These are phyloP conservation scores for Helleia helle DNA, from an alignment of 2,888 invertebrate genomes.

Conservation along the genomic window DNA sequence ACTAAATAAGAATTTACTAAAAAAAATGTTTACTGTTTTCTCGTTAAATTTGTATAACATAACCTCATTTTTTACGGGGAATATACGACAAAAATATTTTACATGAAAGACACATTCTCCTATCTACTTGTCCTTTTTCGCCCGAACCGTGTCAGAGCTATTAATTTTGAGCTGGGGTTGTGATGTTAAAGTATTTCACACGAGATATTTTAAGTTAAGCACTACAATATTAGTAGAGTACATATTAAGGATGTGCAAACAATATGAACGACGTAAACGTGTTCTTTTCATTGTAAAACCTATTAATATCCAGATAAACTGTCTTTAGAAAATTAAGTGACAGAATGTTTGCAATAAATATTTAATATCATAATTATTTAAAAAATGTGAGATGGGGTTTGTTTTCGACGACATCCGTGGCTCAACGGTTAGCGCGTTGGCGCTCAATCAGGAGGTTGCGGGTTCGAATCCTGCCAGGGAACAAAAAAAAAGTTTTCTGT, in stretches of 20 bases:
- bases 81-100: not conserved
- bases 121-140: not conserved
- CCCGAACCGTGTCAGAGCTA: conserved; percentile 4
- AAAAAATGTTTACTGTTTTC: not conserved
- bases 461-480: too few relatives aligned
- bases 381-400: too few relatives aligned
- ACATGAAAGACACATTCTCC: not conserved
- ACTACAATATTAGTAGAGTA: conserved; percentile 1
- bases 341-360: too few relatives aligned
- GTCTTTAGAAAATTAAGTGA: too few relatives aligned
- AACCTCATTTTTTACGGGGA: not conserved
- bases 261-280: not conserved
- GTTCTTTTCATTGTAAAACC: not conserved
- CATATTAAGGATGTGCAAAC: not conserved
- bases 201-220: not conserved
- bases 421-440: too few relatives aligned
- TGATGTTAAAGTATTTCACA: conserved; percentile 6
- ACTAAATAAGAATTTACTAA: too few relatives aligned
- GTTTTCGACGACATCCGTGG: too few relatives aligned
- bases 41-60: not conserved
- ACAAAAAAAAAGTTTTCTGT: too few relatives aligned
- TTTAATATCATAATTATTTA: too few relatives aligned
- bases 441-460: too few relatives aligned
- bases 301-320: not conserved
- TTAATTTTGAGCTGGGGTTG: not conserved